phyloP scores from a whole-genome alignment of 2,888 invertebrate species.

The Caenorhabditis sp. region DNA sequence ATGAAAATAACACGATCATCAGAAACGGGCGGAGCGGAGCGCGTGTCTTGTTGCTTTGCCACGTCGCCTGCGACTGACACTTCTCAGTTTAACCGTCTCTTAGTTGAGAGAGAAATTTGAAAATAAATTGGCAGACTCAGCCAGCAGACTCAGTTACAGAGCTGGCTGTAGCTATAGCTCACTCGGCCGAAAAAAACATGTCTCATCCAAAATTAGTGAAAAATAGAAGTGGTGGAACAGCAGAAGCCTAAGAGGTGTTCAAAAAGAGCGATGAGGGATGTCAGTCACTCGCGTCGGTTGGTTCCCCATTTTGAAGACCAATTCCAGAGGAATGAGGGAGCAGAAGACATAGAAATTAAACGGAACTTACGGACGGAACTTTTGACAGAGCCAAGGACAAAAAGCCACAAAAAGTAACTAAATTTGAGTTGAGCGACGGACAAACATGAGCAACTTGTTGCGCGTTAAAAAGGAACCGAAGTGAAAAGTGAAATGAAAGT shows the following conservation, averaged over 20 bases:
- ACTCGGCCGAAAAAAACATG: background rate
- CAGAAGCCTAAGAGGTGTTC: conserved; percentile 4
- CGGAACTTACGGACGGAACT: background rate
- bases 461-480: no score
- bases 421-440: conserved; percentile 24
- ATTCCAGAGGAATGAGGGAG: conserved; percentile 3
- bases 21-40: conserved; percentile 9
- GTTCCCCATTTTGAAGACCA: background rate
- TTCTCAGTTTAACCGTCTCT: conserved; percentile 10
- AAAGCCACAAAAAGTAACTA: conserved; percentile 34
- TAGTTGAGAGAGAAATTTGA: conserved; percentile 6
- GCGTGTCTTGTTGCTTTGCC: conserved; percentile 53
- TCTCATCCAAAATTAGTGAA: background rate
- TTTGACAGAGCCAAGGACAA: conserved; percentile 21
- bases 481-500: no score
- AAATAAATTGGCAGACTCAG: background rate
- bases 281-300: no score
- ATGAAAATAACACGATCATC: conserved; percentile 57
- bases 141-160: conserved; percentile 9
- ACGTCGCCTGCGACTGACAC: conserved; percentile 55
- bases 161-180: background rate
- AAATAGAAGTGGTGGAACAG: background rate
- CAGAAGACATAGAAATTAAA: conserved; percentile 18
- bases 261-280: no score
- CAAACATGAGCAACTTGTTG: conserved; percentile 16